Percentiles rank a stretch among this genome's conserved stretches.
phyloP scores from a whole-genome alignment of 2,797 vertebrate species.

The Lateolabrax maculatus region DNA sequence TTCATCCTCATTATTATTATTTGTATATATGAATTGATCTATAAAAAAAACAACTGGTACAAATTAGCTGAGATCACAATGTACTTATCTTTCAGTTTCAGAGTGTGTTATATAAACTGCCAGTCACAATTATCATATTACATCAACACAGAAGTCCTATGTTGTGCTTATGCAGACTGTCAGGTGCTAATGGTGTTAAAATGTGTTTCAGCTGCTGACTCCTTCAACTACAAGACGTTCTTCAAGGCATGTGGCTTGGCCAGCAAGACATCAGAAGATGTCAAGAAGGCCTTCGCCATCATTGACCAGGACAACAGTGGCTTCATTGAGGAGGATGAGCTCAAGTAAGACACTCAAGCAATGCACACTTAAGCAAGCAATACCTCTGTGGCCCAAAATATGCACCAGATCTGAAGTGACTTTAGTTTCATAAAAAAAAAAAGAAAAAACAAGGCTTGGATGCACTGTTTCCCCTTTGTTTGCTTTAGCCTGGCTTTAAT shows the following conservation, averaged over 20 bases:
- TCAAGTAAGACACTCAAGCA: slow-evolving; percentile 83
- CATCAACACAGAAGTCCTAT: slow-evolving; percentile 24
- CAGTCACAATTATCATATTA: slow-evolving; percentile 22
- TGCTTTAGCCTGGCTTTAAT: background rate
- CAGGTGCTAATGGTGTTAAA: slow-evolving; percentile 24
- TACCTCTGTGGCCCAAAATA: slow-evolving; percentile 10
- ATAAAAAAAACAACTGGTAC: too few species aligned
- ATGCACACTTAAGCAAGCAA: slow-evolving; percentile 18
- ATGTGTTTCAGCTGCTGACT: slow-evolving; percentile 81
- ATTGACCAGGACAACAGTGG: slow-evolving; percentile 87
- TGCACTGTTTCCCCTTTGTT: background rate
- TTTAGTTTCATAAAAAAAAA: too few species aligned
- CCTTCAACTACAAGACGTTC: slow-evolving; percentile 88
- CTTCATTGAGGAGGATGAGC: slow-evolving; percentile 89
- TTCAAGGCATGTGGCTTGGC: slow-evolving; percentile 87
- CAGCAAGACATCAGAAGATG: slow-evolving; percentile 82
- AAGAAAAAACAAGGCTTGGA: rapidly evolving
- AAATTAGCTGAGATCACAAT: background rate
- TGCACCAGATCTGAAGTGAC: background rate
- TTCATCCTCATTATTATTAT: background rate
- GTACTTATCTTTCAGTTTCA: slow-evolving; percentile 7
- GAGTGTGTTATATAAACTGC: slow-evolving; percentile 8
- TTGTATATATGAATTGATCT: too few species aligned
- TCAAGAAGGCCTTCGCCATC: slow-evolving; percentile 86
- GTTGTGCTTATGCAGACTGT: background rate